Base-by-base conservation (phyloP, 2,113 vertebrate genomes). In the Neolamprologus sp. region DNA sequence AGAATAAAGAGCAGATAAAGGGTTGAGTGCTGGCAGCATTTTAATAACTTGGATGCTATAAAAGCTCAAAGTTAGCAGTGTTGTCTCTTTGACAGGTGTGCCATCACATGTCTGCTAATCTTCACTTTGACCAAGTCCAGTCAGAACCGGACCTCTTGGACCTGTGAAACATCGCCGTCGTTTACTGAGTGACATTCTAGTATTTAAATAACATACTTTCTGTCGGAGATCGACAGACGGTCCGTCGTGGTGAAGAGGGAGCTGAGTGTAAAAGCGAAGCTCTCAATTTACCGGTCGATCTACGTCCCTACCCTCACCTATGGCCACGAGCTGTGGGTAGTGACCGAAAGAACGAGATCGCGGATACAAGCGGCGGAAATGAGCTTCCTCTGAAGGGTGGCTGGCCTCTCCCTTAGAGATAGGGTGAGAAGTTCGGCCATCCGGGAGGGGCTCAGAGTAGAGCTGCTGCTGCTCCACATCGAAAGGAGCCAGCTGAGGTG, bases 301-400 rank as follows among this genome's bases (percentile, higher is more conserved):
- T 51, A 51, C 3, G 4, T 51, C 47, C 4, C 8, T 19, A 9
- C 17, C 47, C 17, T 51, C 47, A 51, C 47, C 17, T 51, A 51
- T 19, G 7, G 4, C 0, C 47, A 49, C 47, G 4, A 49, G 47
- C 7, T 49, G 47, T 49, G 47, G 47, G 47, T 49, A 19, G 47
- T 9, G 47, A 49, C 47, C 4, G 4, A 49, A 49, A 49, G 47
- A 8, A 49, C 7, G 2, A 8, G 47, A 49, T 49, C 0, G 2
- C 4, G 2, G 47, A 19, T 9, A 19, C 47, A 49, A 49, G 17
- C 3, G 2, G 16, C 4, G 0, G 7, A 51, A 51, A 19, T 51
- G 47, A 51, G 17, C 17, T 51, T 51, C 47, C 7, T 9, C 47
- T 1, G 1, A 51, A 2, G 47, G 16, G 7, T 49, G 47, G 17